phyloP scores from a whole-genome alignment of 2,113 vertebrate species.

The Andinoacara biseriatus region DNA sequence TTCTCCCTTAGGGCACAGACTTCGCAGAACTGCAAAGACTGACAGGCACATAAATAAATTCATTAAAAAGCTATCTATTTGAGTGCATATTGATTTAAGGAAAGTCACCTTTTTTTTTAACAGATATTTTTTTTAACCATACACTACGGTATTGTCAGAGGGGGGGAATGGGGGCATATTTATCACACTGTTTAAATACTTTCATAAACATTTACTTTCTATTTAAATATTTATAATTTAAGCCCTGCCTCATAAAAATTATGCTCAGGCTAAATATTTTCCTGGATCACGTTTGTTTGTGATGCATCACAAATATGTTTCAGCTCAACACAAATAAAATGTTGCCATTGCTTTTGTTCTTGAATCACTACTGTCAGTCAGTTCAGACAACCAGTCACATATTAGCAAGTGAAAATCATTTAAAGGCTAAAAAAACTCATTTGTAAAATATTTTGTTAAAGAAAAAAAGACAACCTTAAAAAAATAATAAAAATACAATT shows the following conservation, averaged over 20 bases:
- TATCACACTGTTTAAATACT: background rate
- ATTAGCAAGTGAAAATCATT: background rate
- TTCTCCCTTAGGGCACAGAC: background rate
- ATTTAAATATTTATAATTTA: background rate
- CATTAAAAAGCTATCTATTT: background rate
- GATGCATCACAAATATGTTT: too few relatives aligned
- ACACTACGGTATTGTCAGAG: background rate
- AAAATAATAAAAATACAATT: background rate
- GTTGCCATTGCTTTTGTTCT: too few relatives aligned
- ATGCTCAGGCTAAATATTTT: background rate
- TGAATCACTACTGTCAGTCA: too few relatives aligned
- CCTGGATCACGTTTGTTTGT: too few relatives aligned
- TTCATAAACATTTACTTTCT: background rate
- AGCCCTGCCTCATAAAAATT: background rate
- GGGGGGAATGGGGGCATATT: background rate
- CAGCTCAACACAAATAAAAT: too few relatives aligned
- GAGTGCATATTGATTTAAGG: background rate
- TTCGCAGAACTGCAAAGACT: background rate
- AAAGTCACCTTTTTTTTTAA: background rate
- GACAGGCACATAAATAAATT: background rate
- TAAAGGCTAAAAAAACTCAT: background rate
- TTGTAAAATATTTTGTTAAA: background rate
- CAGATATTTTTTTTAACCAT: background rate
- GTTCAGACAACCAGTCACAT: too few relatives aligned
- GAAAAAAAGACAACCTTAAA: background rate